Evolutionary conservation across 2,888 invertebrate genomes (phyloP).

Genomic region (Doris montereyensis): DNA sequence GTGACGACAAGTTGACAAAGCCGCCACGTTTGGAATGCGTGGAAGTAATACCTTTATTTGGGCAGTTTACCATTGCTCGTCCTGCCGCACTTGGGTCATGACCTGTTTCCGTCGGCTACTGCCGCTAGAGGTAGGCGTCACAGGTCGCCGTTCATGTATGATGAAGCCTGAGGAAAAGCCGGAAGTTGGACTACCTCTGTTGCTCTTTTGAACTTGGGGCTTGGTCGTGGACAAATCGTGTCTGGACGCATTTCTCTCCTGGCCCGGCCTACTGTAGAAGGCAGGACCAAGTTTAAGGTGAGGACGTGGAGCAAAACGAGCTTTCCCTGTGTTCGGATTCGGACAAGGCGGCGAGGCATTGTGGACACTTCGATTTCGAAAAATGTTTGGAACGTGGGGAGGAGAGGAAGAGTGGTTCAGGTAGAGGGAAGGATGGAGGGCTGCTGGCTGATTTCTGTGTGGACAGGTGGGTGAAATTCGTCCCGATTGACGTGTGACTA

Average conservation of each 20-base stretch:
- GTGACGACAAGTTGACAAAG: no score
- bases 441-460: background rate
- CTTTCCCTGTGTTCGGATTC: background rate
- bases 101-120: slow-evolving; percentile 34
- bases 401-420: slow-evolving; percentile 10
- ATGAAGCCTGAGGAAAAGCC: background rate
- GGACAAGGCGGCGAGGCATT: no score
- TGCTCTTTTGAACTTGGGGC: background rate
- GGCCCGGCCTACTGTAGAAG: no score
- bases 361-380: slow-evolving; percentile 24
- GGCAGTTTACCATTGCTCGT: slow-evolving; percentile 9
- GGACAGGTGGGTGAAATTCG: no score
- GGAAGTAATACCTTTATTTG: no score
- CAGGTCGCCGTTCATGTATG: background rate
- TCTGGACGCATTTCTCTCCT: background rate
- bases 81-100: slow-evolving; percentile 25
- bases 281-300: background rate
- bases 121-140: background rate
- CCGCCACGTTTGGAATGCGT: no score
- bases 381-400: slow-evolving; percentile 40
- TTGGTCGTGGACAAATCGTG: background rate
- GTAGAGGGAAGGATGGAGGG: background rate
- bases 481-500: no score
- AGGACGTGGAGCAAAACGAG: slow-evolving; percentile 31
- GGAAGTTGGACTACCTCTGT: slow-evolving; percentile 1